phyloP scores from a whole-genome alignment of 2,888 invertebrate genomes.

The Unio pictorum region DNA sequence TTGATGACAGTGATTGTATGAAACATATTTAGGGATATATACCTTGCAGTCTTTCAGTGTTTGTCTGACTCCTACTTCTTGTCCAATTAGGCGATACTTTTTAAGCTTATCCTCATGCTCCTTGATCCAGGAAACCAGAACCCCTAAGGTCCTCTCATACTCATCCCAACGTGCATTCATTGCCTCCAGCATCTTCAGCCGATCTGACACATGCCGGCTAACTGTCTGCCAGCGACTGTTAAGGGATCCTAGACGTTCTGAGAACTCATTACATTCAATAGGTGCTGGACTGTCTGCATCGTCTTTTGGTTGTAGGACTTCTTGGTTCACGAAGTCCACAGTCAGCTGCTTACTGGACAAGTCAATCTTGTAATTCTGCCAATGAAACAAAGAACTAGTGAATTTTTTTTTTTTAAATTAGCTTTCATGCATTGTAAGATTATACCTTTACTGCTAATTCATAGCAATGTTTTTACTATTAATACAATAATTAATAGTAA shows the following conservation, averaged over 20 bases:
- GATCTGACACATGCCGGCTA: conserved; percentile 51
- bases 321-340: conserved; percentile 68
- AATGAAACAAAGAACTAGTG: conserved; percentile 1
- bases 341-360: conserved; percentile 65
- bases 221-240: conserved; percentile 62
- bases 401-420: not conserved
- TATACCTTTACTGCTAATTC: not conserved
- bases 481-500: too few species aligned
- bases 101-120: conserved; percentile 63
- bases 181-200: conserved; percentile 49
- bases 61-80: conserved; percentile 63
- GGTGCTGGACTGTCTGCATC: conserved; percentile 35
- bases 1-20: not conserved
- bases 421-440: not conserved
- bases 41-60: conserved; percentile 66
- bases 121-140: conserved; percentile 59
- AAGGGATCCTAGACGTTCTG: conserved; percentile 60
- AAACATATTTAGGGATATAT: conserved; percentile 3
- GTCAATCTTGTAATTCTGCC: conserved; percentile 67
- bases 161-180: conserved; percentile 62
- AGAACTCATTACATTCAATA: conserved; percentile 62
- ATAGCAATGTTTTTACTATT: too few species aligned
- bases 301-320: conserved; percentile 49
- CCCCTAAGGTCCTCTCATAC: conserved; percentile 55
- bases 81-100: conserved; percentile 58